phyloP scores from a whole-genome alignment of 2,888 invertebrate species.

The Linnaemya tessellans region DNA sequence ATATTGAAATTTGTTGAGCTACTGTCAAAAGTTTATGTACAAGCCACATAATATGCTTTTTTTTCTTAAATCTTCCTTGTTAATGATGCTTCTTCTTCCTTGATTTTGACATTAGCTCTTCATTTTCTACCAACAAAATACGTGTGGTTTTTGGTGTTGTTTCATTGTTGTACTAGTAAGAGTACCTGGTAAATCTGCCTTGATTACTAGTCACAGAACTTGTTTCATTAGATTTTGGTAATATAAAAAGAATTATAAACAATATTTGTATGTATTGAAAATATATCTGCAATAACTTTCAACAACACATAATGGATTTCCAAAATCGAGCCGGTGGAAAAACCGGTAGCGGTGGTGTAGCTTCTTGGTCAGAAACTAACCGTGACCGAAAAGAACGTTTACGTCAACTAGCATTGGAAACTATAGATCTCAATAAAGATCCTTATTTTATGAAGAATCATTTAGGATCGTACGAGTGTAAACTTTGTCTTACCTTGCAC shows the following conservation, averaged over 20 bases:
- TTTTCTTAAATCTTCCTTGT: no score
- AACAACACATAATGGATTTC: conserved; percentile 91
- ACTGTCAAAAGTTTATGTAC: no score
- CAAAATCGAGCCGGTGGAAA: conserved; percentile 99
- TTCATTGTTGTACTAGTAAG: no score
- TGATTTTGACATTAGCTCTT: no score
- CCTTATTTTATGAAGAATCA: conserved; percentile 99
- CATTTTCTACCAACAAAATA: no score
- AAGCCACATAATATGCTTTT: no score
- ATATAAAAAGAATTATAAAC: not conserved
- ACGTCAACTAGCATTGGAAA: conserved; percentile 97
- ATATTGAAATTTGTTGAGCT: no score
- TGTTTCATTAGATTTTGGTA: not conserved
- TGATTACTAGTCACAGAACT: not conserved
- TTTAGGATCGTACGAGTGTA: conserved; percentile 99
- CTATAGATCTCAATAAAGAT: conserved; percentile 99
- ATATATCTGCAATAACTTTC: not conserved
- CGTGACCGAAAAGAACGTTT: conserved; percentile 97
- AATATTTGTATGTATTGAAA: no score
- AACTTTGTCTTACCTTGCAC: conserved; percentile 98
- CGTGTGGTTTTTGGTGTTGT: no score
- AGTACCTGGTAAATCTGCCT: no score
- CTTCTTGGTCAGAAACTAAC: conserved; percentile 99
- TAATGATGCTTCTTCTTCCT: no score
- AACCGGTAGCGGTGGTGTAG: conserved; percentile 99